phyloP scores from a whole-genome alignment of 2,113 vertebrate species.

The Austrofundulus limnaeus region DNA sequence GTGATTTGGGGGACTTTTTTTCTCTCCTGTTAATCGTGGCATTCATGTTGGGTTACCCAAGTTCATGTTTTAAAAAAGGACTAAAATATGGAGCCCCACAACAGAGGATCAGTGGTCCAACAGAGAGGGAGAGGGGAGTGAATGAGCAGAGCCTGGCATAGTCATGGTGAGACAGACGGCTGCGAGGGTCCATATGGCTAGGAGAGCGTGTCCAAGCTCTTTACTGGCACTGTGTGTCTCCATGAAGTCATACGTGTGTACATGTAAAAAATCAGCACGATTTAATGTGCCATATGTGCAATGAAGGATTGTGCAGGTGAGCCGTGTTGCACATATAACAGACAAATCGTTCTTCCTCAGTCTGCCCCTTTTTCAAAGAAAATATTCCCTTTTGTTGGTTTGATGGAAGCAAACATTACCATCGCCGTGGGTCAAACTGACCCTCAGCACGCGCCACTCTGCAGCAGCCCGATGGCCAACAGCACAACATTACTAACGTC shows the following conservation, averaged over 20 bases:
- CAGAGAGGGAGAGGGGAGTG: constrained; percentile 37
- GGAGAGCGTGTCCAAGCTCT: constrained; percentile 52
- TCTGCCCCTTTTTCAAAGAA: background rate
- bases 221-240: constrained; percentile 43
- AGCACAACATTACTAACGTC: constrained; percentile 51
- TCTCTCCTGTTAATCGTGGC: constrained; percentile 2
- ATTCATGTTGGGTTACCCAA: constrained; percentile 34
- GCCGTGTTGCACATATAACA: background rate
- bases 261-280: constrained; percentile 22
- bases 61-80: constrained; percentile 41
- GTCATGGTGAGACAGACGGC: constrained; percentile 69
- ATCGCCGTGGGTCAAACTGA: constrained; percentile 54
- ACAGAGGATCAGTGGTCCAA: constrained; percentile 37
- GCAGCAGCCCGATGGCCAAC: constrained; percentile 45
- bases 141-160: constrained; percentile 58
- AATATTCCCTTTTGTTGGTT: constrained; percentile 3
- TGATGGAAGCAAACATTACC: background rate
- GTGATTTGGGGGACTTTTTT: background rate
- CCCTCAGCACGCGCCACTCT: constrained; percentile 48
- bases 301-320: constrained; percentile 31
- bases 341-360: background rate
- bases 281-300: constrained; percentile 25
- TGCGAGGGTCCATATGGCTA: constrained; percentile 66
- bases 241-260: constrained; percentile 20
- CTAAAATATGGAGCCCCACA: constrained; percentile 29